These are phyloP conservation scores for Toxotes jaculatrix DNA, from an alignment of 2,113 vertebrate genomes.

Conservation along the genomic window DNA sequence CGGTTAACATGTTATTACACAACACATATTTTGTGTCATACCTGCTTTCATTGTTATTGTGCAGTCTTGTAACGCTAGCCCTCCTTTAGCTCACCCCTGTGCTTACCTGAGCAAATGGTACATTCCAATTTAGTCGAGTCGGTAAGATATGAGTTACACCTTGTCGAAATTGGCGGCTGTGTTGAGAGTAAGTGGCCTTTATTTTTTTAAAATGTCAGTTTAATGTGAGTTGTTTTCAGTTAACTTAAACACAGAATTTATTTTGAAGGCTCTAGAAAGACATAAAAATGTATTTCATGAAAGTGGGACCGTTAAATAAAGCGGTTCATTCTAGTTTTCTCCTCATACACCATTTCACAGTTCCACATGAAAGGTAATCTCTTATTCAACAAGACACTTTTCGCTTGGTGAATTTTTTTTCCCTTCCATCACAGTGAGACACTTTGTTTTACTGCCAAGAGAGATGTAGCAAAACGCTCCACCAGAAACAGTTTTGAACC, in stretches of 20 bases:
- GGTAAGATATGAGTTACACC: no score
- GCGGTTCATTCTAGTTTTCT: constrained; percentile 2
- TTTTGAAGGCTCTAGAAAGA: neutral
- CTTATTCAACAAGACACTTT: constrained; percentile 48
- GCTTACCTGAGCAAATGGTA: neutral
- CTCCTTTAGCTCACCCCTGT: neutral
- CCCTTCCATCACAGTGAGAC: neutral
- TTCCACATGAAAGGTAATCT: constrained; percentile 23
- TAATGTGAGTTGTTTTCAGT: neutral
- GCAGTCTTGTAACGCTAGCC: no score
- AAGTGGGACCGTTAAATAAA: constrained; percentile 23
- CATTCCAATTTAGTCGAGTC: neutral
- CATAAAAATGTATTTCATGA: neutral
- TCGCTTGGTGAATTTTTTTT: neutral
- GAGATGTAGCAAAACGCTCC: constrained; percentile 47
- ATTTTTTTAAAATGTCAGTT: neutral
- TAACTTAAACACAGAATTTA: neutral
- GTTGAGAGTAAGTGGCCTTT: neutral
- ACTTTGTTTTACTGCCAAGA: constrained; percentile 51
- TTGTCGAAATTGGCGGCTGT: neutral
- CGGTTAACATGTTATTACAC: no score
- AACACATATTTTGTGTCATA: no score
- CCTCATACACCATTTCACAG: constrained; percentile 2
- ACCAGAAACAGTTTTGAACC: constrained; percentile 45
- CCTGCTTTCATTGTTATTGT: no score